Base-by-base conservation (phyloP, 2,113 vertebrate genomes). In the Parotia lawesii region DNA sequence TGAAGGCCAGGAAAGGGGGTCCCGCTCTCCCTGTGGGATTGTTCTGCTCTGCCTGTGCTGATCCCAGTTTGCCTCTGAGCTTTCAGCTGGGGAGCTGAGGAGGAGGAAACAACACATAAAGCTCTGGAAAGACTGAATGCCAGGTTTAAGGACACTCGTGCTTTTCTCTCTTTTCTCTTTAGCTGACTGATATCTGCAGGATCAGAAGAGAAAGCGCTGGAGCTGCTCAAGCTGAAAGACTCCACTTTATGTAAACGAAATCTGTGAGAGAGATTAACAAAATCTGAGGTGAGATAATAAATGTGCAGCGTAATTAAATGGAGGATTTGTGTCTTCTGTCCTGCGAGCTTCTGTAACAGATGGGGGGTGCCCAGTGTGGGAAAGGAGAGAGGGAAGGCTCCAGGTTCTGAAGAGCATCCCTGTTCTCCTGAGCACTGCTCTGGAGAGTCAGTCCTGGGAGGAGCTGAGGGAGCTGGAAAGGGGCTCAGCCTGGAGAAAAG, bases 151-250 rank as follows among this genome's bases (percentile, higher is more conserved):
- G 70, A 75, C 76, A 35, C 75, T 95, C 94, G 45, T 76, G 92
- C 84, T 93, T 89, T 91, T 66, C 60, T 89, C 57, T 69, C 81
- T 91, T 85, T 93, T 50, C 80, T 74, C 14, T 94, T 48, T 53
- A 95, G 96, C 77, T 95, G 95, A 75, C 67, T 96, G 94, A 90
- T 92, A 79, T 53, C 83, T 89, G 77, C 78, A 89, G 85, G 76
- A 90, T 75, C 91, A 88, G 89, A 90, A 80, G 84, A 65, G 56
- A 88, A 82, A 53, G 80, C 0, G 1, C 62, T 35, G 70, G 62
- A 92, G 70, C 65, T 73, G 65, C 78, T 94, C 4, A 38, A 82
- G 74, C 89, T 94, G 65, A 87, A 93, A 86, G 89, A 22, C 50
- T 95, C 89, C 93, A 86, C 78, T 94, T 54, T 81, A 77, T 80